Evolutionary conservation across 2,797 vertebrate genomes (phyloP).

Genomic region (Micrastur ruficollis): DNA sequence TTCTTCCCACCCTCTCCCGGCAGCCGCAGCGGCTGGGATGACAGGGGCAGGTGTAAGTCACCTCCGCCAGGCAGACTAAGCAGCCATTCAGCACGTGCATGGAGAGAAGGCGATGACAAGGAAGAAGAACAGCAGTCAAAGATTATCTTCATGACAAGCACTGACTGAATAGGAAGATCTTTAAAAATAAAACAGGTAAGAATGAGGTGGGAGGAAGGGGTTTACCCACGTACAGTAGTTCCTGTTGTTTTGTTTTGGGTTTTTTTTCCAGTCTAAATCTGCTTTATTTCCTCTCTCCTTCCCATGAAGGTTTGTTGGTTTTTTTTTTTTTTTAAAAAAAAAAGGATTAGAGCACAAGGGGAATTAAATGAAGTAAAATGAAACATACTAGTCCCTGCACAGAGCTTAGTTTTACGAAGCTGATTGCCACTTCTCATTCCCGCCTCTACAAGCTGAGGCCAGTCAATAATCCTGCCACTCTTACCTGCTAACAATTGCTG

Average conservation of each 20-base stretch:
- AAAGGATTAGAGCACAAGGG: neutral
- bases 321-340: too few relatives aligned
- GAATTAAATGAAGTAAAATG: neutral
- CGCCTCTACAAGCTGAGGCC: neutral
- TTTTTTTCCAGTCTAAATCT: neutral
- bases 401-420: neutral
- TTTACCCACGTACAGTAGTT: neutral
- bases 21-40: neutral
- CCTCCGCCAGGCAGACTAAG: neutral
- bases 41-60: neutral
- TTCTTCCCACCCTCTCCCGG: neutral
- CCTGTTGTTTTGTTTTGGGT: too few relatives aligned
- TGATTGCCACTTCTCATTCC: neutral
- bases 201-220: neutral
- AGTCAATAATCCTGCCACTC: neutral
- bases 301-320: neutral
- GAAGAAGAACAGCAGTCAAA: neutral
- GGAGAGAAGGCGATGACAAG: neutral
- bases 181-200: neutral
- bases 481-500: neutral
- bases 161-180: neutral
- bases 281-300: neutral
- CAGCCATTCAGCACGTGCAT: neutral
- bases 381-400: neutral
- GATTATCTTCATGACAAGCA: neutral